Evolutionary conservation across 2,797 vertebrate species (phyloP), one percentile per base, ranked within the genome.

Genomic region (Numenius phaeopus): DNA sequence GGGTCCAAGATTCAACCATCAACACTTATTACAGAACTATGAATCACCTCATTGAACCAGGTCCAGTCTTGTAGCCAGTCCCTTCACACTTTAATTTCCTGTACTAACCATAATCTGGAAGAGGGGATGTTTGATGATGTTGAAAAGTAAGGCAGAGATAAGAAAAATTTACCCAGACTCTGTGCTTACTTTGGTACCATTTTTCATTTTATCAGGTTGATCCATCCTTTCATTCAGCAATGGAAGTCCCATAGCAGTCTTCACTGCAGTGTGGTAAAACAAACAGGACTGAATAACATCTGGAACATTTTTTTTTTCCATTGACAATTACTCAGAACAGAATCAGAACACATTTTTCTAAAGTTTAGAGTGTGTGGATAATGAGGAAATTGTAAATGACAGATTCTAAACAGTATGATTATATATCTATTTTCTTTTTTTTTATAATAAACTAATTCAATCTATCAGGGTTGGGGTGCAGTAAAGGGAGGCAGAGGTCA

Each of bases 11-110:
- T 76, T 94, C 79, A 91, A 54, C 84, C 79, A 94, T 92, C 82
- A 90, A 62, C 58, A 54, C 46, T 83, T 90, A 92, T 87, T 93
- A 90, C 23, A 92, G 52, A 89, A 47, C 32, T 72, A 85, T 29
- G 30, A 93, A 82, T 95, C 90, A 94, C 27, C 34, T 71, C 61
- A 77, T 69, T 92, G 94, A 93, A 78, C 55, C 24, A 83, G 65
- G 61, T 85, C 75, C 75, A 89, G 57, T 61, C 69, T 75, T 96
- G 59, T 55, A 94, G 72, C 58, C 82, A 96, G 50, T 37, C 57
- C 90, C 62, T 95, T 96, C 92, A 88, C 80, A 93, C 72, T 97
- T 97, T 97, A 95, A 97, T 96, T 97, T 97, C 91, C 97, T 96
- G 91, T 93, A 57, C 50, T 72, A 92, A 44, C 76, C 69, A 94